Evolutionary conservation across 1,140 invertebrate species (phyloP).

Genomic region (Zaprionus tsacasi): DNA sequence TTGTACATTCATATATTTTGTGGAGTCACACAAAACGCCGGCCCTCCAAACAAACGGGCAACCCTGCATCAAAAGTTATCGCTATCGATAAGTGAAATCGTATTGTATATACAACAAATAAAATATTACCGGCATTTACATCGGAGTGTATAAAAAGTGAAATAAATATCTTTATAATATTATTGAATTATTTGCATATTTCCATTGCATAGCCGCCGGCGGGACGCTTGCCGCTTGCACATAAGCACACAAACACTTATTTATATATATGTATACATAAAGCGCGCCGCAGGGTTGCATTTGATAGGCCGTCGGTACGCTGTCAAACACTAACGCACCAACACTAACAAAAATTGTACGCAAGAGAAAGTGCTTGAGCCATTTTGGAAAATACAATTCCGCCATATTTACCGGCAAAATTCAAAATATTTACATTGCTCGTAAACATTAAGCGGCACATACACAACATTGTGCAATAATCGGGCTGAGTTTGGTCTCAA

Average conservation of each 20-base stretch:
- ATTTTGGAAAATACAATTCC: slow-evolving; percentile 83
- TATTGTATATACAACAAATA: background rate
- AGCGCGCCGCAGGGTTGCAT: slow-evolving; percentile 70
- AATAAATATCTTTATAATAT: background rate
- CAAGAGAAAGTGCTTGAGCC: slow-evolving; percentile 78
- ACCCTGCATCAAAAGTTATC: slow-evolving; percentile 30
- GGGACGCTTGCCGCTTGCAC: slow-evolving; percentile 18
- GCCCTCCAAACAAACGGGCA: slow-evolving; percentile 20
- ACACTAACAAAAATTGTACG: slow-evolving; percentile 60
- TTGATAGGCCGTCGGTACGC: slow-evolving; percentile 45
- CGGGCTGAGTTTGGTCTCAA: slow-evolving; percentile 37
- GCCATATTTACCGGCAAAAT: slow-evolving; percentile 84
- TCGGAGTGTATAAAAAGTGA: background rate
- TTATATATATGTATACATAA: slow-evolving; percentile 65
- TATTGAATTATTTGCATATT: background rate
- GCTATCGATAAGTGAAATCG: slow-evolving; percentile 42
- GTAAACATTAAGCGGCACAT: slow-evolving; percentile 44
- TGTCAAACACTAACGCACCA: slow-evolving; percentile 56
- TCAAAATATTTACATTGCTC: slow-evolving; percentile 82
- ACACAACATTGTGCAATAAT: slow-evolving; percentile 45
- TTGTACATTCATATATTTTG: background rate
- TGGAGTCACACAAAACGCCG: slow-evolving; percentile 14
- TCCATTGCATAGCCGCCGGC: slow-evolving; percentile 6
- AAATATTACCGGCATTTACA: background rate
- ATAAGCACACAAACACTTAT: background rate